phyloP scores from a whole-genome alignment of 2,113 vertebrate species.

The Cacatua alba region DNA sequence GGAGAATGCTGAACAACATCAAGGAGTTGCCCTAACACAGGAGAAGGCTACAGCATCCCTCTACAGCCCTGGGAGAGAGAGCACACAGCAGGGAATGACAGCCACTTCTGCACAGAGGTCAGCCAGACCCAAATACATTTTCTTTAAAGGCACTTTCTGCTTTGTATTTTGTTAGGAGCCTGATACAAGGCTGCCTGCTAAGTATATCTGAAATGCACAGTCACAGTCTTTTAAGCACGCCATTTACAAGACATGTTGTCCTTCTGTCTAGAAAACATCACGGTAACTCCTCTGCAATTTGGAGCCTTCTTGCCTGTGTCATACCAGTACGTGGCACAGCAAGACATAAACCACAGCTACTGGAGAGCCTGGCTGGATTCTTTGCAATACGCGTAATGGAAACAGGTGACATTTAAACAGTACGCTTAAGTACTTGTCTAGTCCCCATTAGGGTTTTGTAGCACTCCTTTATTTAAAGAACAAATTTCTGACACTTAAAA shows the following conservation, averaged over 20 bases:
- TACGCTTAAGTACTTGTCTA: conserved; percentile 14
- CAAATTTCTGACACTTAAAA: conserved; percentile 55
- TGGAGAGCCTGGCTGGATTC: not conserved
- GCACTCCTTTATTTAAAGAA: conserved; percentile 60
- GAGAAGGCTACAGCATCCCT: not conserved
- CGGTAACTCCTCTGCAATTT: not conserved
- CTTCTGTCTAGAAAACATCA: not conserved
- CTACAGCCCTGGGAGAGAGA: not conserved
- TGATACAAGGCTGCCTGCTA: not conserved
- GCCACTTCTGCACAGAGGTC: not conserved
- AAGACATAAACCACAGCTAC: conserved; percentile 50
- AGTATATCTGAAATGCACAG: not conserved
- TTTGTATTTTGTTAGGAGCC: not conserved
- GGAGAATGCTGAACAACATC: not conserved
- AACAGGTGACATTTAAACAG: conserved; percentile 66
- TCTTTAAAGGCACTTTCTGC: not conserved
- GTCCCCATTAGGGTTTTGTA: conserved; percentile 10
- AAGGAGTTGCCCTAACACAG: not conserved
- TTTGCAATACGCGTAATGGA: conserved; percentile 25
- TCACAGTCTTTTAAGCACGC: not conserved
- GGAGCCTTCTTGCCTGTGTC: not conserved
- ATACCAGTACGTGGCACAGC: rapidly evolving
- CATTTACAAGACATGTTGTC: not conserved
- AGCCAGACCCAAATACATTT: not conserved
- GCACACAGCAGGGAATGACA: not conserved